phyloP scores from a whole-genome alignment of 2,797 vertebrate genomes.

The Pelobates cultripes region DNA sequence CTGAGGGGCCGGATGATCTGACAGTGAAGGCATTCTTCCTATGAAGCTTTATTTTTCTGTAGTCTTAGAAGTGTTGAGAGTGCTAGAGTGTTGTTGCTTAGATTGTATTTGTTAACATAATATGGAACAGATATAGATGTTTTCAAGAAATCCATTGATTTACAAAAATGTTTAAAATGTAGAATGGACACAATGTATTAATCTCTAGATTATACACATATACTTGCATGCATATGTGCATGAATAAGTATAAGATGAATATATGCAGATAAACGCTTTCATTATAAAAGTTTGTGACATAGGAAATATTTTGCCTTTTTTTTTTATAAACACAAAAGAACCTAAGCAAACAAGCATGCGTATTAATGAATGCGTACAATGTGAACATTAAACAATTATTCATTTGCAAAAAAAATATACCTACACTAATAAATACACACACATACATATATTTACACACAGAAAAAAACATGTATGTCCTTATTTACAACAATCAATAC shows the following conservation, averaged over 20 bases:
- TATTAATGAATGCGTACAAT: too few relatives aligned
- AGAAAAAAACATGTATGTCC: not conserved
- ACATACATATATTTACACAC: not conserved
- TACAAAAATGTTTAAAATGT: not conserved
- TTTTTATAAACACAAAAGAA: too few relatives aligned
- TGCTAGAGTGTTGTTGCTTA: not conserved
- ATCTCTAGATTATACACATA: too few relatives aligned
- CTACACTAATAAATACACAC: not conserved
- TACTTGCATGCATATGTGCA: too few relatives aligned
- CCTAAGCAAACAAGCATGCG: too few relatives aligned
- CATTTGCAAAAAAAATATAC: not conserved
- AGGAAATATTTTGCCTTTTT: too few relatives aligned
- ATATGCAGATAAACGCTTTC: too few relatives aligned
- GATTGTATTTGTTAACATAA: not conserved
- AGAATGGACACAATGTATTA: too few relatives aligned
- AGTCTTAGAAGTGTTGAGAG: slow-evolving; percentile 5
- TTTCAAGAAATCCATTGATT: not conserved
- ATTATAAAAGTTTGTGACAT: too few relatives aligned
- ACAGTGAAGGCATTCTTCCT: slow-evolving; percentile 6
- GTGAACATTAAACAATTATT: too few relatives aligned
- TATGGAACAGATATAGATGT: not conserved
- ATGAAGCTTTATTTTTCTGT: slow-evolving; percentile 8
- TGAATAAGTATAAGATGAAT: too few relatives aligned
- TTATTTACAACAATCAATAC: too few relatives aligned
- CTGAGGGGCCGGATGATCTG: slow-evolving; percentile 22